Percentiles rank a stretch among this genome's conserved stretches.
Evolutionary conservation across 1,140 invertebrate genomes (phyloP).

Genomic region (Proctacanthus coquilletti): DNA sequence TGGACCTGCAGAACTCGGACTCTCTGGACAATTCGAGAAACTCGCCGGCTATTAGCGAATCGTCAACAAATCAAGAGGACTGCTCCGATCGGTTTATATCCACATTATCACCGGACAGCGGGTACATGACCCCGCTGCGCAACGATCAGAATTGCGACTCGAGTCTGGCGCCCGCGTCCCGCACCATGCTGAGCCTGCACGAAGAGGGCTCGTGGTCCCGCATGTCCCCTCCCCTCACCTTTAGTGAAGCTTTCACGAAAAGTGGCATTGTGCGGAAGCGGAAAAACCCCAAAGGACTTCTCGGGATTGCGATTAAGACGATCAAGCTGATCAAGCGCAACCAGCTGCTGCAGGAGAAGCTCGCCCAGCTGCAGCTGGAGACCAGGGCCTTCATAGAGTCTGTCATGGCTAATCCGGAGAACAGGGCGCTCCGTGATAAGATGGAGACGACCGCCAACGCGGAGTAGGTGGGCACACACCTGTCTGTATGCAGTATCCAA

Average conservation of each 20-base stretch:
- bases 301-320: conserved; percentile 24
- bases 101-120: not conserved
- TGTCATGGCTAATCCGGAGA: conserved; percentile 25
- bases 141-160: too few relatives aligned
- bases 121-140: not conserved
- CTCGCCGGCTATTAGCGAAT: not conserved
- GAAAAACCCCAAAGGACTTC: conserved; percentile 11
- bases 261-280: not conserved
- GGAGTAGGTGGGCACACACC: too few relatives aligned
- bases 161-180: too few relatives aligned
- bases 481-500: too few relatives aligned
- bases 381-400: conserved; percentile 25
- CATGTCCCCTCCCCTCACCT: too few relatives aligned
- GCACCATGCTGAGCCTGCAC: too few relatives aligned
- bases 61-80: not conserved
- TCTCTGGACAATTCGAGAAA: not conserved
- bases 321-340: conserved; percentile 27
- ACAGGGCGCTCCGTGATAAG: conserved; percentile 20
- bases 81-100: not conserved
- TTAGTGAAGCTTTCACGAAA: not conserved
- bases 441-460: conserved; percentile 6
- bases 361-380: conserved; percentile 21
- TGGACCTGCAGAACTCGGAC: too few relatives aligned
- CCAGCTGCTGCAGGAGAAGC: conserved; percentile 19
- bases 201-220: too few relatives aligned